These are phyloP conservation scores for Rhadinocentrus ornatus DNA, from an alignment of 2,797 vertebrate genomes.

Conservation along the genomic window DNA sequence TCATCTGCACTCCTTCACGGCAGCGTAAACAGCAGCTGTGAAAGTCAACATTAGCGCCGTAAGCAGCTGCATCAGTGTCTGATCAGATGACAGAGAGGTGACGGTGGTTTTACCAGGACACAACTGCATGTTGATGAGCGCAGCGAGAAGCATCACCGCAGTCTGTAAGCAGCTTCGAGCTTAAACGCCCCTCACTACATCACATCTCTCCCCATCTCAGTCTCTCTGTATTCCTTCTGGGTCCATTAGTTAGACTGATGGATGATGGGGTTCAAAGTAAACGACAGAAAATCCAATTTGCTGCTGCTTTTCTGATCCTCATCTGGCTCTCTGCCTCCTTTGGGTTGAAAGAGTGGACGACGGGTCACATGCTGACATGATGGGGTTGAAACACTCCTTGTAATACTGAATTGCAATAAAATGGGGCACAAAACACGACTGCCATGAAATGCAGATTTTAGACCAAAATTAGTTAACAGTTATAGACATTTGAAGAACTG, in stretches of 20 bases:
- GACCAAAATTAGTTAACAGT: background rate
- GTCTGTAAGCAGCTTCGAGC: conserved; percentile 14
- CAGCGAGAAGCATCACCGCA: conserved; percentile 4
- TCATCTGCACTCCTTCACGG: conserved; percentile 29
- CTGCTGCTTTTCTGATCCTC: conserved; percentile 43
- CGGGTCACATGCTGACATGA: conserved; percentile 36
- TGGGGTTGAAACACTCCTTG: conserved; percentile 5
- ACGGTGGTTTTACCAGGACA: conserved; percentile 25
- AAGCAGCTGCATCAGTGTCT: conserved; percentile 51
- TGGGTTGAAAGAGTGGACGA: conserved; percentile 26
- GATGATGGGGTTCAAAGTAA: conserved; percentile 48
- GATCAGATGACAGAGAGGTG: conserved; percentile 38
- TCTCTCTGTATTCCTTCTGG: conserved; percentile 39
- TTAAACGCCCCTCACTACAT: background rate
- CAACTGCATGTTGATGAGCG: conserved; percentile 35
- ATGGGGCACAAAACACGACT: background rate
- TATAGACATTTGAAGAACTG: background rate
- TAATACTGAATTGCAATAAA: background rate
- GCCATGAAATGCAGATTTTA: background rate
- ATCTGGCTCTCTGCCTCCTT: conserved; percentile 29
- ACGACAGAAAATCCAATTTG: conserved; percentile 56
- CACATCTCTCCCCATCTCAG: background rate
- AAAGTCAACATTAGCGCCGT: conserved; percentile 3
- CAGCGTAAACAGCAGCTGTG: conserved; percentile 59
- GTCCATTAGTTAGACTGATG: conserved; percentile 67